Evolutionary conservation across 1,140 invertebrate genomes (phyloP), one percentile per base, ranked within the genome.

Genomic region (Hesperophylax magnus): DNA sequence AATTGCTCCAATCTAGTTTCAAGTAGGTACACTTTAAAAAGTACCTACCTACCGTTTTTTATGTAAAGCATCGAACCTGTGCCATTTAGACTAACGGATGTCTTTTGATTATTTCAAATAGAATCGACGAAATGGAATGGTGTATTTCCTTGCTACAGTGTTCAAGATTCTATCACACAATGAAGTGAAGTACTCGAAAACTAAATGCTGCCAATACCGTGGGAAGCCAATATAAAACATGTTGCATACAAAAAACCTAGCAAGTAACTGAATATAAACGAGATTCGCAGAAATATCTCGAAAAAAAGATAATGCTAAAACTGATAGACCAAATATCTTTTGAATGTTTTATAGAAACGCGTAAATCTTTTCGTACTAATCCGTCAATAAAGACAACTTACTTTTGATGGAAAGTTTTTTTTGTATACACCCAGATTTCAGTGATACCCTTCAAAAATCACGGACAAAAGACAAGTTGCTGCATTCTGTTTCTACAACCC

Each of bases 371-470:
- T 39, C 65, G 52, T 6, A 69, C 27, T 20, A 65, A 34, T 39
- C 65, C 65, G 39, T 69, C 34, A 52, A 69, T 69, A 24, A 22
- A 20, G 24, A 61, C 39, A 47, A 14, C 58, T 47, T 34, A n/a
- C 24, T 39, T 52, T 39, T 34, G 17, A 69, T 69, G 2, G 11
- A 18, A 69, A 34, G 11, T 18, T 69, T 39, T 34, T 69, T 69
- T n/a, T 69, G 17, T 39, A 17, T 69, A 6, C 9, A 20, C 39
- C 27, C 3, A 34, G 31, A 34, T 39, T 69, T 34, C n/a, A 7
- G n/a, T 17, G 31, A 52, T 69, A 69, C 65, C 34, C 65, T 69
- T 17, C 65, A 39, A 69, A 69, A 52, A 69, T 69, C 27, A 69
- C 18, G 18, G 24, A 69, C 65, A 69, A 69, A 69, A 20, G 34